These are phyloP conservation scores for Teleogryllus oceanicus DNA, from an alignment of 2,888 invertebrate genomes.

Conservation along the genomic window DNA sequence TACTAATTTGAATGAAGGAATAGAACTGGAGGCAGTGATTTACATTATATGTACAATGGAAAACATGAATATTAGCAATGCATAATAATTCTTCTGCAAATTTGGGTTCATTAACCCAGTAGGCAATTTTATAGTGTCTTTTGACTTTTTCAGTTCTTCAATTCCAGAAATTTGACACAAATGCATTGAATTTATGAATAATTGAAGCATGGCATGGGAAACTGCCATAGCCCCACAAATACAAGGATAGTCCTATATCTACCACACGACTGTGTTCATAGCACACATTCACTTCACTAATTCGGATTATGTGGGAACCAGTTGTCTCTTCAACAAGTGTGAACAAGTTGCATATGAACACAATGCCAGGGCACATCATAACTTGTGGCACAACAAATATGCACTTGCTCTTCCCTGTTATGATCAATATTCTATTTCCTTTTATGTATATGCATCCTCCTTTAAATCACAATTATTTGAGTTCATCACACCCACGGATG, in stretches of 20 bases:
- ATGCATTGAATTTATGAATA: too few relatives aligned
- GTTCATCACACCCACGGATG: too few relatives aligned
- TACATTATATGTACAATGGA: not conserved
- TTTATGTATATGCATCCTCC: too few relatives aligned
- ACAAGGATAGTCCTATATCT: too few relatives aligned
- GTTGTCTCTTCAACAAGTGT: not conserved
- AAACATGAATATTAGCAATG: not conserved
- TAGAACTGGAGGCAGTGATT: slow-evolving; percentile 6
- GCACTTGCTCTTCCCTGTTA: not conserved
- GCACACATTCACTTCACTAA: too few relatives aligned
- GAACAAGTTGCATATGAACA: slow-evolving; percentile 3
- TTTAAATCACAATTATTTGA: too few relatives aligned
- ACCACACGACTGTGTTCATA: too few relatives aligned
- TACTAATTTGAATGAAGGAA: slow-evolving; percentile 7
- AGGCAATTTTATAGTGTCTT: not conserved
- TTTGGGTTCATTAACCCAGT: not conserved
- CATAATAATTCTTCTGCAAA: not conserved
- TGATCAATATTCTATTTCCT: too few relatives aligned
- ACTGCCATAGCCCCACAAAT: too few relatives aligned
- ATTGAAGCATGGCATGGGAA: too few relatives aligned
- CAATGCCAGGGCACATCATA: not conserved
- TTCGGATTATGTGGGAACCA: too few relatives aligned
- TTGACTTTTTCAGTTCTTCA: not conserved
- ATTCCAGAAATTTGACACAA: not conserved
- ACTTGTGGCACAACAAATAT: not conserved